These are phyloP conservation scores for Hyperoplus lanceolatus DNA, from an alignment of 2,797 vertebrate species.

Conservation along the genomic window DNA sequence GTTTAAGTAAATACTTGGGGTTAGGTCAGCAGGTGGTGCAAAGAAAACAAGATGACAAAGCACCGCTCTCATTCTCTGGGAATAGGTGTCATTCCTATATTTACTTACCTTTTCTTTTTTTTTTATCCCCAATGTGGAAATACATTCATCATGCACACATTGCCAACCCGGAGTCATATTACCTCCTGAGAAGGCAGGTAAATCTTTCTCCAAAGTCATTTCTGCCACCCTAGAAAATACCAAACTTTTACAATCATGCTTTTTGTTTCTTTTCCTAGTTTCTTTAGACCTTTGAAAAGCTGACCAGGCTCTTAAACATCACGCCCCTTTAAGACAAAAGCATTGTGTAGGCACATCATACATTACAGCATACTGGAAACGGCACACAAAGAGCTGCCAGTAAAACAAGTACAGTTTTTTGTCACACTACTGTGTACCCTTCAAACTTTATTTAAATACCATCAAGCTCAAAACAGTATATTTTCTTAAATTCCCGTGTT, in stretches of 20 bases:
- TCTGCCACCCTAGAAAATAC: background rate
- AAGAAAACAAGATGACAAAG: conserved; percentile 56
- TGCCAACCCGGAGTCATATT: conserved; percentile 28
- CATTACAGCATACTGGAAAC: background rate
- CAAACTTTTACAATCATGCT: too few species aligned
- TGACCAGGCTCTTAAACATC: too few species aligned
- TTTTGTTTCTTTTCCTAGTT: background rate
- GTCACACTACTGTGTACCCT: background rate
- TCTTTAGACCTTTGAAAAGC: background rate
- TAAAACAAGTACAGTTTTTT: background rate
- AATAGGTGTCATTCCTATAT: conserved; percentile 54
- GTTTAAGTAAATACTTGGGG: conserved; percentile 62
- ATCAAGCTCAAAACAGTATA: background rate
- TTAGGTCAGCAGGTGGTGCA: conserved; percentile 60
- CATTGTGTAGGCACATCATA: background rate
- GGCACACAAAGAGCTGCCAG: background rate
- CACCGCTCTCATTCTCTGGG: conserved; percentile 19
- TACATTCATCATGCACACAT: background rate
- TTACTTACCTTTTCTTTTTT: conserved; percentile 32
- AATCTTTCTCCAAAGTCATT: conserved; percentile 5
- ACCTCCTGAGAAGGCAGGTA: conserved; percentile 13
- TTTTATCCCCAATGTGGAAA: background rate
- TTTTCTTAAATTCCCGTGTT: background rate
- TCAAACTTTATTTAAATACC: background rate
- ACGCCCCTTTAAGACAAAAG: background rate